A percentile compares a stretch with the other conserved stretches of the same genome.
These are phyloP conservation scores for Eunapius fragilis DNA, from an alignment of 37 sponge, comb jelly and placozoan species.

Conservation along the genomic window DNA sequence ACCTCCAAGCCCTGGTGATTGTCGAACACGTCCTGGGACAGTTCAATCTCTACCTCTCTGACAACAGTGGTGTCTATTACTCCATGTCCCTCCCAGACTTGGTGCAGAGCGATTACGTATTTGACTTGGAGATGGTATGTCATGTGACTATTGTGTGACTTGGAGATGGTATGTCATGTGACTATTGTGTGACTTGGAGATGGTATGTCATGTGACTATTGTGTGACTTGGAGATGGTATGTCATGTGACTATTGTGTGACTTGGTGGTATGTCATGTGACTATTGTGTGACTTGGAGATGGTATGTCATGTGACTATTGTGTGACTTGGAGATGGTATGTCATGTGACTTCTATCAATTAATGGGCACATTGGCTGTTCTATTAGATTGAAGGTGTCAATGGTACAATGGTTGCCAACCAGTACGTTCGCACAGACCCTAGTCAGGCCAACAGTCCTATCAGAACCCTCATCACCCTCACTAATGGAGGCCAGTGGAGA, in stretches of 20 bases:
- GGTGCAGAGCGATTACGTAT: neutral
- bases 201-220: slow-evolving; percentile 15
- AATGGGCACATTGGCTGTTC: slow-evolving; percentile 55
- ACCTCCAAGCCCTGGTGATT: slow-evolving; percentile 67
- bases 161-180: too few relatives aligned
- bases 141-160: too few relatives aligned
- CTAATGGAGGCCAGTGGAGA: slow-evolving; percentile 77
- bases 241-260: neutral
- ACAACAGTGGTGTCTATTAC: slow-evolving; percentile 61
- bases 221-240: too few relatives aligned
- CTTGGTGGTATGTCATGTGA: too few relatives aligned
- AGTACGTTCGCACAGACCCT: slow-evolving; percentile 32
- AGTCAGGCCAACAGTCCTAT: neutral
- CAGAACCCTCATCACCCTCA: slow-evolving; percentile 67
- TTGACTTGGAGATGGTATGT: slow-evolving; percentile 56
- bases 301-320: too few relatives aligned
- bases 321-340: too few relatives aligned
- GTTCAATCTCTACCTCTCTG: slow-evolving; percentile 81
- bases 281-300: too few relatives aligned
- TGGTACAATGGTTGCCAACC: slow-evolving; percentile 76
- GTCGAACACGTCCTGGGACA: slow-evolving; percentile 34
- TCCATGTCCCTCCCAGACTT: slow-evolving; percentile 66
- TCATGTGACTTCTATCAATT: too few relatives aligned
- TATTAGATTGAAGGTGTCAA: slow-evolving; percentile 65
- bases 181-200: slow-evolving; percentile 59